phyloP scores from a whole-genome alignment of 2,797 vertebrate genomes.

The Borostomias antarcticus region DNA sequence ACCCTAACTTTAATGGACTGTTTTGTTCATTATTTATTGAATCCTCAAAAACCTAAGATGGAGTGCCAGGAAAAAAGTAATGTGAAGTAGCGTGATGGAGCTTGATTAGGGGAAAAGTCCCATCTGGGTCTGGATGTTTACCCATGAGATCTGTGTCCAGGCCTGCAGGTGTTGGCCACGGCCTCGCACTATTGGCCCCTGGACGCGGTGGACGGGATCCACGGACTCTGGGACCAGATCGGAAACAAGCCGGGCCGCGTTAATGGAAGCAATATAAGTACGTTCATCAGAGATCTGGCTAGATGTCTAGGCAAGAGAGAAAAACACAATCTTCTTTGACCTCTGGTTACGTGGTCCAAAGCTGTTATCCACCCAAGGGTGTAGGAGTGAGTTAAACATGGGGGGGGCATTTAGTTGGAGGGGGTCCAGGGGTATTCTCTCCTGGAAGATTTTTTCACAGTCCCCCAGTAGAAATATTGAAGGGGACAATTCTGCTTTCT shows the following conservation, averaged over 20 bases:
- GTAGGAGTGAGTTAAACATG: too few species aligned
- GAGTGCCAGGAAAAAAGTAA: constrained; percentile 24
- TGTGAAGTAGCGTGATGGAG: constrained; percentile 30
- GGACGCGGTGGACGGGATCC: constrained; percentile 89
- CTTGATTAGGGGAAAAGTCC: constrained; percentile 37
- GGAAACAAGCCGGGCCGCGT: constrained; percentile 83
- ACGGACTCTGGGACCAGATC: constrained; percentile 83
- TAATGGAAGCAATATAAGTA: constrained; percentile 76
- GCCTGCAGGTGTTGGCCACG: constrained; percentile 87
- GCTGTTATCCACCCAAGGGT: constrained; percentile 50
- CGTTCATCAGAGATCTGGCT: constrained; percentile 53
- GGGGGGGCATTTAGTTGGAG: too few species aligned
- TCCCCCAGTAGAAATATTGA: too few species aligned
- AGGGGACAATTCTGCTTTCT: too few species aligned
- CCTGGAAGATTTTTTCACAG: too few species aligned
- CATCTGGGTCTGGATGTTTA: constrained; percentile 50
- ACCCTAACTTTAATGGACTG: constrained; percentile 34
- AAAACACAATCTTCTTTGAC: constrained; percentile 35
- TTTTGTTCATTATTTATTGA: constrained; percentile 39
- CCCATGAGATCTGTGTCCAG: constrained; percentile 70
- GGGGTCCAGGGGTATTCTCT: too few species aligned
- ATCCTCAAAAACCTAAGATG: constrained; percentile 26
- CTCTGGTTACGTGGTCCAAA: constrained; percentile 52
- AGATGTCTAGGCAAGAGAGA: constrained; percentile 28
- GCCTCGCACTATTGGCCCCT: constrained; percentile 96